These are phyloP conservation scores for Gorsachius goisagi DNA, from an alignment of 2,113 vertebrate genomes.

Conservation along the genomic window DNA sequence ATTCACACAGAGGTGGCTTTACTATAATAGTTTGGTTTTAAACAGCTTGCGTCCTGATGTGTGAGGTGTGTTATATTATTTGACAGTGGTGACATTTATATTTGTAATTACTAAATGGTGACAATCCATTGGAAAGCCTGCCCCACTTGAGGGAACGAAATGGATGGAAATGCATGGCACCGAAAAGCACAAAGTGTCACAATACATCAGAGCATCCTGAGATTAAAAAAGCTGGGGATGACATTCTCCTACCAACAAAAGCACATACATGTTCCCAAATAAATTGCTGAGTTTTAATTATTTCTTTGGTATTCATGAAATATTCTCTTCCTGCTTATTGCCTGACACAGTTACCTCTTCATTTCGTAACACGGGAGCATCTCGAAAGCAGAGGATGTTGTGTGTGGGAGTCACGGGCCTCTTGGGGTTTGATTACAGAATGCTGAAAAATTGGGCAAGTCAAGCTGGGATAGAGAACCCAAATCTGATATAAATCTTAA, in stretches of 20 bases:
- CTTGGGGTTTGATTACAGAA: constrained; percentile 18
- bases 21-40: constrained; percentile 29
- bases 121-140: constrained; percentile 30
- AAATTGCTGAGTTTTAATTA: constrained; percentile 21
- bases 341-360: background rate
- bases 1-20: background rate
- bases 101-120: constrained; percentile 67
- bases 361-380: background rate
- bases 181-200: background rate
- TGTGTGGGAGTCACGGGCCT: background rate
- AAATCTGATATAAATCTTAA: constrained; percentile 26
- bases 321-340: background rate
- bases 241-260: background rate
- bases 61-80: constrained; percentile 57
- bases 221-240: background rate
- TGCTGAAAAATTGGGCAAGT: constrained; percentile 37
- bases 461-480: background rate
- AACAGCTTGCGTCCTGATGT: constrained; percentile 68
- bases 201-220: background rate
- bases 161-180: background rate
- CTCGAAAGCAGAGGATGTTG: background rate
- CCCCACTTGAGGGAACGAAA: background rate
- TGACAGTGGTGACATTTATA: constrained; percentile 68
- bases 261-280: background rate
- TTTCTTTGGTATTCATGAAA: background rate